Evolutionary conservation across 2,888 invertebrate species (phyloP).

Genomic region (Hydropsyche betteni): DNA sequence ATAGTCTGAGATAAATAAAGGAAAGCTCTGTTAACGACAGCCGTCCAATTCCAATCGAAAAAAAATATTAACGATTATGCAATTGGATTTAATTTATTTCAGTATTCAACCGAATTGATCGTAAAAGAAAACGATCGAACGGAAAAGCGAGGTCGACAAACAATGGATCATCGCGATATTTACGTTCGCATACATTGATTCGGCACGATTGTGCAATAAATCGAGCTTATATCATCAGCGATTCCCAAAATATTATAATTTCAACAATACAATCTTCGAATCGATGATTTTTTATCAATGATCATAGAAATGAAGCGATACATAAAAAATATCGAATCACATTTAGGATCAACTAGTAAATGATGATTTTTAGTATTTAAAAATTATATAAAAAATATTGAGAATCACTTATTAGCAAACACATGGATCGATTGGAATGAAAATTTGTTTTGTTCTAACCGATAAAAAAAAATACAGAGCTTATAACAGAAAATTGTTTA

Average conservation of each 20-base stretch:
- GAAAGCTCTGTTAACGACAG: too few species aligned
- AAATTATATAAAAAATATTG: too few species aligned
- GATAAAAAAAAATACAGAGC: neutral
- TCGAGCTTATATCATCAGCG: neutral
- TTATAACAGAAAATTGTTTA: neutral
- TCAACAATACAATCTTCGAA: too few species aligned
- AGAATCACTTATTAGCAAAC: too few species aligned
- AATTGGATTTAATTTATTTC: too few species aligned
- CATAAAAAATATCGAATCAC: neutral
- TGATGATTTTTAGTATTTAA: too few species aligned
- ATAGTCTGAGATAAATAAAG: too few species aligned
- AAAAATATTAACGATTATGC: too few species aligned
- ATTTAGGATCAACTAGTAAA: too few species aligned
- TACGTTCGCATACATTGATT: constrained; percentile 12
- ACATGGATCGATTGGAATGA: too few species aligned
- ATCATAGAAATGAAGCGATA: neutral
- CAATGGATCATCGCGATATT: constrained; percentile 10
- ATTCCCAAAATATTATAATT: neutral
- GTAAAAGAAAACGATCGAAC: neutral
- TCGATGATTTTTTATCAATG: too few species aligned
- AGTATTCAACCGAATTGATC: neutral
- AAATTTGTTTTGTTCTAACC: neutral
- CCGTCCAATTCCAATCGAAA: too few species aligned
- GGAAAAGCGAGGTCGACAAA: constrained; percentile 13
- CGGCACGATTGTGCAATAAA: neutral